These are phyloP conservation scores for Amphipoea oculea DNA, from an alignment of 2,888 invertebrate species.

Conservation along the genomic window DNA sequence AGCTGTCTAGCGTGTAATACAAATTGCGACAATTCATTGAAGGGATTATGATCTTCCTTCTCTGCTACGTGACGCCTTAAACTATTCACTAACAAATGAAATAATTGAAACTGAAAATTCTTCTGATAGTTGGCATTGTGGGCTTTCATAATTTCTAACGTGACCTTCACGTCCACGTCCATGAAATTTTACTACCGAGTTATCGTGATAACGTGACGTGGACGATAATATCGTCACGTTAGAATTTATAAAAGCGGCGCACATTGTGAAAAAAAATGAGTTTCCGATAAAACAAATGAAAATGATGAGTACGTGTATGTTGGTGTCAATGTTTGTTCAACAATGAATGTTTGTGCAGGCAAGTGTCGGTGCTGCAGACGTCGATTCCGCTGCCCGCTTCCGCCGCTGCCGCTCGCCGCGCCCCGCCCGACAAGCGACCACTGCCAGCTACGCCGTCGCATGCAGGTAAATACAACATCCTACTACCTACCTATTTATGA, in stretches of 20 bases:
- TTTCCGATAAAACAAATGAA: neutral
- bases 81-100: neutral
- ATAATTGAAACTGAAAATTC: neutral
- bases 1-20: slow-evolving; percentile 18
- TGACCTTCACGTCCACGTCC: neutral
- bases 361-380: slow-evolving; percentile 93
- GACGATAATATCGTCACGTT: neutral
- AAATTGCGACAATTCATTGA: neutral
- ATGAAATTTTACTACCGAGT: neutral
- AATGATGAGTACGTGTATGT: neutral
- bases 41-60: neutral
- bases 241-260: neutral
- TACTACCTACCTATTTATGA: slow-evolving; percentile 28
- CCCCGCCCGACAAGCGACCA: slow-evolving; percentile 95
- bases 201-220: neutral
- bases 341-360: slow-evolving; percentile 85
- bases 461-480: slow-evolving; percentile 72
- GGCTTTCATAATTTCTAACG: neutral
- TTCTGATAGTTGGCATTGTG: neutral
- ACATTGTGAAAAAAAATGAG: neutral
- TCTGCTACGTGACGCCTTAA: neutral
- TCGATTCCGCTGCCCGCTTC: slow-evolving; percentile 95
- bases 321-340: slow-evolving; percentile 31
- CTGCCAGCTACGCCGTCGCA: slow-evolving; percentile 92
- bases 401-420: slow-evolving; percentile 93